These are phyloP conservation scores for Mormyrops boulengeri DNA, from an alignment of 2,797 vertebrate species.

Conservation along the genomic window DNA sequence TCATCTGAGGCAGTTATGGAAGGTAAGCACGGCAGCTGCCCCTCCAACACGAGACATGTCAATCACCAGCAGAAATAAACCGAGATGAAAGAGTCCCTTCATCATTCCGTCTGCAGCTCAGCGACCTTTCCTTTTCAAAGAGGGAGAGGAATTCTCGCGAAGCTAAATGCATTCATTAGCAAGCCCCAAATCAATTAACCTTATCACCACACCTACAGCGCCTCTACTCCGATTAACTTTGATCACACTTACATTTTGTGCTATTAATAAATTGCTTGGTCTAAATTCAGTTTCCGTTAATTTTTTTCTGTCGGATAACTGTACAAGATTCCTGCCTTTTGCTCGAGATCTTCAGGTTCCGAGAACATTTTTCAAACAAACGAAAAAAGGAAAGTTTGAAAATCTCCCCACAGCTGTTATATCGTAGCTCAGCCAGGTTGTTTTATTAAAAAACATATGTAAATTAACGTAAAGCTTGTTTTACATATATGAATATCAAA, in stretches of 20 bases:
- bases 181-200: slow-evolving; percentile 25
- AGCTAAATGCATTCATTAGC: slow-evolving; percentile 12
- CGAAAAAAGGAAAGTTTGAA: not conserved
- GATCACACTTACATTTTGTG: not conserved
- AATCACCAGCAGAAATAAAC: slow-evolving; percentile 34
- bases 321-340: not conserved
- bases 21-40: slow-evolving; percentile 32
- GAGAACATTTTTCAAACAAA: not conserved
- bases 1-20: slow-evolving; percentile 31
- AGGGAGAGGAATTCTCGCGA: not conserved
- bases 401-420: not conserved
- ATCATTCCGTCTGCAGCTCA: not conserved
- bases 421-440: not conserved
- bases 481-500: slow-evolving; percentile 8
- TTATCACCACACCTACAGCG: not conserved
- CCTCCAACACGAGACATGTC: slow-evolving; percentile 12
- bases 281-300: not conserved
- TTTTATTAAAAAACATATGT: not conserved
- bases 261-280: not conserved
- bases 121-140: slow-evolving; percentile 21
- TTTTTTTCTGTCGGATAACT: not conserved
- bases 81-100: slow-evolving; percentile 1
- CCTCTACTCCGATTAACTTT: slow-evolving; percentile 5
- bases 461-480: not conserved
- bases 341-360: not conserved